Percentiles rank a stretch among this genome's conserved stretches.
phyloP scores from a whole-genome alignment of 2,113 vertebrate genomes.

The Phocoena sinus region DNA sequence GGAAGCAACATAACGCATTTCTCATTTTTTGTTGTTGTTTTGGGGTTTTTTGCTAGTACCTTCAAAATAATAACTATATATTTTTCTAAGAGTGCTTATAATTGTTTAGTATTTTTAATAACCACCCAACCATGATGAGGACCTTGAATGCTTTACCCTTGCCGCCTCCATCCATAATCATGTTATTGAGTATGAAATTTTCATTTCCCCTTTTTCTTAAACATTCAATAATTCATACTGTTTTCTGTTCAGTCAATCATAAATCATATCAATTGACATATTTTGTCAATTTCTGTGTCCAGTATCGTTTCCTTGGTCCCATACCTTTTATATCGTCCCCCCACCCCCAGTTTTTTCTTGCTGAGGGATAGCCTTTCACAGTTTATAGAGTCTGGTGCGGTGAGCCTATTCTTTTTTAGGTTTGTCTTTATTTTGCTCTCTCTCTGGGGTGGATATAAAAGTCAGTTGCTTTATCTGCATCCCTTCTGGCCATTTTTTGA shows the following conservation, averaged over 20 bases:
- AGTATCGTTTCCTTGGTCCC: background rate
- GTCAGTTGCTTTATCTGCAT: background rate
- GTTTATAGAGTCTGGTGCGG: background rate
- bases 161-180: background rate
- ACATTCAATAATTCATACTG: background rate
- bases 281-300: background rate
- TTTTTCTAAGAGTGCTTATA: background rate
- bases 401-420: background rate
- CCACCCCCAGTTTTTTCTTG: background rate
- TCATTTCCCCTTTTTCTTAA: background rate
- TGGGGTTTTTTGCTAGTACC: background rate
- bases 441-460: background rate
- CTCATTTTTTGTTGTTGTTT: background rate
- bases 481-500: background rate
- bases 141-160: background rate
- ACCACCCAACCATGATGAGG: background rate
- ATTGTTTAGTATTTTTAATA: slow-evolving; percentile 1
- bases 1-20: background rate
- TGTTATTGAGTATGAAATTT: background rate
- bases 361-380: background rate
- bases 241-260: background rate
- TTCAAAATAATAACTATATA: background rate
- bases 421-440: background rate
- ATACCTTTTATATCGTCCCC: background rate
- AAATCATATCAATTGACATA: background rate